These are phyloP conservation scores for Patagioenas fasciata DNA, from an alignment of 2,113 vertebrate species.

Conservation along the genomic window DNA sequence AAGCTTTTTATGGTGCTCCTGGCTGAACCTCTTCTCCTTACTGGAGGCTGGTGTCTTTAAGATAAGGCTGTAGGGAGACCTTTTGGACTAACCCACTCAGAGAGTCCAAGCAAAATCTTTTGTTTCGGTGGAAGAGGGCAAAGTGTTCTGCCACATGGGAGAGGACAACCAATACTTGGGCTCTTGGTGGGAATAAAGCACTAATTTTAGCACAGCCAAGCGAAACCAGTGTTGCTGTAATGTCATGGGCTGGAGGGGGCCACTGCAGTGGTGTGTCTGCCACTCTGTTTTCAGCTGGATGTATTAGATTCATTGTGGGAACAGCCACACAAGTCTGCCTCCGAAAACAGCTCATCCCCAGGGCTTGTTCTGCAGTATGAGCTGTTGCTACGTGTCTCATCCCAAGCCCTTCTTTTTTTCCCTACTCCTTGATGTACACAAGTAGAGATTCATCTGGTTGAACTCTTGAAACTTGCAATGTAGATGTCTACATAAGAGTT, in stretches of 20 bases:
- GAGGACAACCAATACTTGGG: background rate
- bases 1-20: background rate
- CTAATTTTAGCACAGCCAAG: constrained; percentile 43
- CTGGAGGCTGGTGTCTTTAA: background rate
- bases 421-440: background rate
- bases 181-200: background rate
- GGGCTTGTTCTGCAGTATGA: background rate
- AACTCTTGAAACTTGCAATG: background rate
- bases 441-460: background rate
- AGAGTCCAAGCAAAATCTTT: background rate
- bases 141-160: background rate
- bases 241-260: background rate
- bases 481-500: background rate
- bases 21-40: background rate
- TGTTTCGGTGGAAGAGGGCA: background rate
- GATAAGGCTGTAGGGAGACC: background rate
- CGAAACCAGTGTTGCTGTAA: background rate
- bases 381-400: background rate
- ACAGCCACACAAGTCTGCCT: background rate
- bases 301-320: background rate
- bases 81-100: background rate
- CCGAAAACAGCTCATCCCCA: background rate
- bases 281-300: background rate
- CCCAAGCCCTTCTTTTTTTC: background rate
- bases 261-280: background rate